Evolutionary conservation across 2,113 vertebrate species (phyloP).

Genomic region (Beaufortia kweichowensis): DNA sequence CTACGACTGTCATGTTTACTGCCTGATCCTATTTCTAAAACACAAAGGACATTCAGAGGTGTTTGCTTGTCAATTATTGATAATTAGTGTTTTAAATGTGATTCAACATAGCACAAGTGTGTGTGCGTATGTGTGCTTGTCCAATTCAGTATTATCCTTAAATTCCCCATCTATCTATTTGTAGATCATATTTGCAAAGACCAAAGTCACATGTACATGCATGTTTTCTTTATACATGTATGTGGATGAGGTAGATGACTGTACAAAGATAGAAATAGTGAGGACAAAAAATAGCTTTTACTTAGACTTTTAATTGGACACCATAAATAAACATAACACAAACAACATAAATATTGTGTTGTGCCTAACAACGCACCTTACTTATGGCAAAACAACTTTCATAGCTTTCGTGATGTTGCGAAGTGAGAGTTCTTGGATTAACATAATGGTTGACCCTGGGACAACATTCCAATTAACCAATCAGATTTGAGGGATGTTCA

Average conservation of each 20-base stretch:
- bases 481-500: no score
- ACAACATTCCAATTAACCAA: no score
- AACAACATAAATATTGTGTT: no score
- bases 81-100: conserved; percentile 6
- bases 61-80: no score
- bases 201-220: conserved; percentile 49
- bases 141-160: conserved; percentile 47
- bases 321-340: no score
- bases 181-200: conserved; percentile 63
- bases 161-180: conserved; percentile 49
- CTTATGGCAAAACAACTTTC: no score
- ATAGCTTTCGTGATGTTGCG: no score
- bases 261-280: background rate
- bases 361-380: no score
- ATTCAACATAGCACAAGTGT: conserved; percentile 17
- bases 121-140: conserved; percentile 28
- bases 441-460: no score
- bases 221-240: conserved; percentile 16
- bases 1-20: conserved; percentile 11
- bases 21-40: conserved; percentile 25
- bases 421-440: no score
- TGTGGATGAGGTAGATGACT: conserved; percentile 4
- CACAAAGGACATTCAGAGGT: conserved; percentile 29
- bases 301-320: no score
- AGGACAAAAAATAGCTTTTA: no score